These are phyloP conservation scores for Merops nubicus DNA, from an alignment of 2,113 vertebrate genomes.

Conservation along the genomic window DNA sequence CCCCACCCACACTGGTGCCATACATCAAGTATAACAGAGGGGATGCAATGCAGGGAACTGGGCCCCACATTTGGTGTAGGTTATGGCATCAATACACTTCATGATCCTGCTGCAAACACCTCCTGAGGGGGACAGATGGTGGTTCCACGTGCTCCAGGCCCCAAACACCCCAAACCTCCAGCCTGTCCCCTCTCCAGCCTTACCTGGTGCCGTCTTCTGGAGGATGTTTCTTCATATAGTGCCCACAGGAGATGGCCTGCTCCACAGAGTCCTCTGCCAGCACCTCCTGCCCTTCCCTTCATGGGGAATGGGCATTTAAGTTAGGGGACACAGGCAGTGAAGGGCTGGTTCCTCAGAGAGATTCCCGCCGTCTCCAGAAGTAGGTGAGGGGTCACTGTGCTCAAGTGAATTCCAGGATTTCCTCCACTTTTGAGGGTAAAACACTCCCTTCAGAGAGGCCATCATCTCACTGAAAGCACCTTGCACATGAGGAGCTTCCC, in stretches of 20 bases:
- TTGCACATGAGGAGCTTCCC: background rate
- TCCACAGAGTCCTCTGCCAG: background rate
- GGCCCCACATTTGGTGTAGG: background rate
- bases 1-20: fast-evolving
- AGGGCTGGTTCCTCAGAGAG: background rate
- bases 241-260: background rate
- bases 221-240: background rate
- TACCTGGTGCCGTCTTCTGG: background rate
- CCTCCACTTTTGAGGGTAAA: background rate
- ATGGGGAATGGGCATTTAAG: fast-evolving
- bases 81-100: background rate
- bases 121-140: background rate
- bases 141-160: fast-evolving
- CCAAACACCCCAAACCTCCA: background rate
- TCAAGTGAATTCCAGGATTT: fast-evolving
- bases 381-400: fast-evolving
- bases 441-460: background rate
- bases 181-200: background rate
- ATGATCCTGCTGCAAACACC: background rate
- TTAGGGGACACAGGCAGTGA: background rate
- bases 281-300: fast-evolving
- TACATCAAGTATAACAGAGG: fast-evolving
- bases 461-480: background rate
- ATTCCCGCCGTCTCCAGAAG: fast-evolving
- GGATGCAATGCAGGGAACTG: background rate